These are phyloP conservation scores for Gallinago stenura DNA, from an alignment of 2,797 vertebrate genomes.

Conservation along the genomic window DNA sequence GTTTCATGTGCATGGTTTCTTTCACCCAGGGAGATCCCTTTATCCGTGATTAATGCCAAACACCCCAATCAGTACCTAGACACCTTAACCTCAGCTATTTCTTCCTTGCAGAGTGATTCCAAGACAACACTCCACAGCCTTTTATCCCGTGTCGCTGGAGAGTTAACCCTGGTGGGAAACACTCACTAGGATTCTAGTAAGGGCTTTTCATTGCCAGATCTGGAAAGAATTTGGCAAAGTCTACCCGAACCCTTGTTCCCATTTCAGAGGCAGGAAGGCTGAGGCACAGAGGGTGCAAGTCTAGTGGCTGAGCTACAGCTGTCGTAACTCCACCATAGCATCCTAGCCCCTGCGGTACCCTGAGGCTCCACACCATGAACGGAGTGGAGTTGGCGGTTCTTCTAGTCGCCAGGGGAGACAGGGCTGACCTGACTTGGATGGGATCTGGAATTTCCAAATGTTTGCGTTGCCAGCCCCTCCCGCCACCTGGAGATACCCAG, in stretches of 20 bases:
- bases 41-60: neutral
- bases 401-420: fast-evolving
- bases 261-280: neutral
- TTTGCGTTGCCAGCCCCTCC: neutral
- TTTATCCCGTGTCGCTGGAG: neutral
- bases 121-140: neutral
- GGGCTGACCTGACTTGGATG: neutral
- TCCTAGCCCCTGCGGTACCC: neutral
- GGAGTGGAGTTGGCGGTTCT: neutral
- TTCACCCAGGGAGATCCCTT: neutral
- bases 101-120: neutral
- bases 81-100: neutral
- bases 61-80: neutral
- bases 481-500: neutral
- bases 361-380: neutral
- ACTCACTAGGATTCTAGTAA: neutral
- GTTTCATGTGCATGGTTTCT: neutral
- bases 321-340: neutral
- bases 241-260: neutral
- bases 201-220: neutral
- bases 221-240: neutral
- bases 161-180: neutral
- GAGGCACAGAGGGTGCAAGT: neutral
- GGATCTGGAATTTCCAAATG: neutral
- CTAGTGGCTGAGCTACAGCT: neutral